Conservation (phyloP, 35 echinoderm and acorn worm species). For the Strongylocentrotus purpuratus region DNA sequence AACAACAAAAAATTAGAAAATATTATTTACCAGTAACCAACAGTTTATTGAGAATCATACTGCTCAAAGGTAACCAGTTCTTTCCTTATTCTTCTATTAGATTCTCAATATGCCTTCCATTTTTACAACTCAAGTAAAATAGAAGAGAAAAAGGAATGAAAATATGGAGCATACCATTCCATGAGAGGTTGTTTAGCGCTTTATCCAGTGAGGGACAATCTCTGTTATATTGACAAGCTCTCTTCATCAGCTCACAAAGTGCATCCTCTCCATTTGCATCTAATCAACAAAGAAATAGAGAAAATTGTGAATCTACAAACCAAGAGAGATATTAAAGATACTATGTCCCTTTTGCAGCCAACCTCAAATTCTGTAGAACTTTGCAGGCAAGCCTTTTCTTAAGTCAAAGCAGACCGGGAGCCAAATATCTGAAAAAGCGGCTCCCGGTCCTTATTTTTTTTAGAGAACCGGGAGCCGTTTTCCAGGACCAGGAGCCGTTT, state of each 20-base stretch:
- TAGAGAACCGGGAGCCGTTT: no score
- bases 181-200: slow-evolving; percentile 20
- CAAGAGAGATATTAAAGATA: no score
- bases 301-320: not conserved
- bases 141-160: not conserved
- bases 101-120: not conserved
- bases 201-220: slow-evolving; percentile 44
- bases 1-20: not conserved
- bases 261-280: slow-evolving; percentile 46
- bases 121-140: not conserved
- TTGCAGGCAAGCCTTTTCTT: no score
- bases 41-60: not conserved
- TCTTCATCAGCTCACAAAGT: slow-evolving; percentile 44
- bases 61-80: not conserved
- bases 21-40: not conserved
- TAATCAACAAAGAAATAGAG: not conserved
- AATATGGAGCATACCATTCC: slow-evolving; percentile 44
- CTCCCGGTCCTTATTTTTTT: no score
- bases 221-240: slow-evolving; percentile 37
- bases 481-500: no score
- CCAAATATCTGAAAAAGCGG: no score
- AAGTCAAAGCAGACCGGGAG: no score
- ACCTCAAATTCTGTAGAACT: no score
- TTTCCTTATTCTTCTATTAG: not conserved
- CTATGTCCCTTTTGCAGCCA: no score